Percentiles rank a stretch among this genome's conserved stretches.
These are phyloP conservation scores for Ianthella basta DNA, from an alignment of 37 sponge, comb jelly and placozoan species.

Conservation along the genomic window DNA sequence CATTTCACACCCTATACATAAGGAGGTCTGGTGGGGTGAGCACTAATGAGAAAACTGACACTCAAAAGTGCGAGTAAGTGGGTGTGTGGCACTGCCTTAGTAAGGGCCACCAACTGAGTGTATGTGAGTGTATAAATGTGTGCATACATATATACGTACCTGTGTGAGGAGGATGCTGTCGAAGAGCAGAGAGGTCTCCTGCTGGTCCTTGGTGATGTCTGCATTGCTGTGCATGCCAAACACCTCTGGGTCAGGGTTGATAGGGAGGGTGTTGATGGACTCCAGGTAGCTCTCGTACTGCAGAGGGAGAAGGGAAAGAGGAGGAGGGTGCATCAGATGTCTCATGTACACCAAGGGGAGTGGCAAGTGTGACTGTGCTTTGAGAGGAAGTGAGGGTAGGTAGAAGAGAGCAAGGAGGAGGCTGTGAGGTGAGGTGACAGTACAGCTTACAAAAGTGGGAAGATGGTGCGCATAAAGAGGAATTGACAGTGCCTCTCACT, in stretches of 20 bases:
- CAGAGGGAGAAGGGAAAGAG: neutral
- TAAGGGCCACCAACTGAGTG: too few relatives aligned
- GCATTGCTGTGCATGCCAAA: slow-evolving; percentile 99
- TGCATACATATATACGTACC: slow-evolving; percentile 48
- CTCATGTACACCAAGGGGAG: neutral
- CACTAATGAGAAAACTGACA: too few relatives aligned
- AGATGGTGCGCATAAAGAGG: too few relatives aligned
- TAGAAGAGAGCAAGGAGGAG: neutral
- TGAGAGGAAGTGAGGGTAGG: neutral
- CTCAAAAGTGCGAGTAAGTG: too few relatives aligned
- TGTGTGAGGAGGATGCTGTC: slow-evolving; percentile 98
- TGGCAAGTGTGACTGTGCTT: neutral
- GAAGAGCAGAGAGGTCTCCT: slow-evolving; percentile 94
- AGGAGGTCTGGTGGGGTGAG: too few relatives aligned
- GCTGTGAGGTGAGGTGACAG: neutral
- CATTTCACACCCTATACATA: too few relatives aligned
- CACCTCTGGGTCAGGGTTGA: slow-evolving; percentile 95
- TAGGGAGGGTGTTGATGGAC: slow-evolving; percentile 89
- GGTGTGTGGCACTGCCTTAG: too few relatives aligned
- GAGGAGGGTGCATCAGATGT: neutral
- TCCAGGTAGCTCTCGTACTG: slow-evolving; percentile 93
- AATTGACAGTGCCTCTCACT: slow-evolving; percentile 23
- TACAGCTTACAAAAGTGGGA: neutral
- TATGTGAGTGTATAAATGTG: neutral
- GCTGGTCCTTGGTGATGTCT: slow-evolving; percentile 99